These are phyloP conservation scores for Halesus radiatus DNA, from an alignment of 1,140 invertebrate species.

Conservation along the genomic window DNA sequence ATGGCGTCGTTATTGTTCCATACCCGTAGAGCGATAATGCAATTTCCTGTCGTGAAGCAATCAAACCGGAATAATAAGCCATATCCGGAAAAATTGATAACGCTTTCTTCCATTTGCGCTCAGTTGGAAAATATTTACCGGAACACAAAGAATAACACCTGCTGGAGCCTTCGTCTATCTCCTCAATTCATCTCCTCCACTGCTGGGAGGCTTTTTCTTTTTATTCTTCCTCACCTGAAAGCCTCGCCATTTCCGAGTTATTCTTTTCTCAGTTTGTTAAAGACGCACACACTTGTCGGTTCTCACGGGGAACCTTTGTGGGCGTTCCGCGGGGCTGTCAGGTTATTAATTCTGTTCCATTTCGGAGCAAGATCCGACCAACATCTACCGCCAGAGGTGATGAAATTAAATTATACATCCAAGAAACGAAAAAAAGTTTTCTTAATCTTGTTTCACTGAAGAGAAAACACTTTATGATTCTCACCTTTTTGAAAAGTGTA, in stretches of 20 bases:
- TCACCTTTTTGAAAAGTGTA: conserved; percentile 14
- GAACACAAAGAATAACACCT: conserved; percentile 53
- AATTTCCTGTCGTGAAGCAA: conserved; percentile 49
- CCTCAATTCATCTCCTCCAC: conserved; percentile 49
- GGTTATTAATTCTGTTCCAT: conserved; percentile 48
- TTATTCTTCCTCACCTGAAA: conserved; percentile 43
- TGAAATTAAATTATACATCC: conserved; percentile 34
- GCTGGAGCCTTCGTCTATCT: conserved; percentile 38
- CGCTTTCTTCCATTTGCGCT: conserved; percentile 39
- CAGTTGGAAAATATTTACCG: conserved; percentile 51
- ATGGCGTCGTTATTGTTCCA: conserved; percentile 13
- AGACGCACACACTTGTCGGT: conserved; percentile 44
- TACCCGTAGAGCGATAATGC: conserved; percentile 25
- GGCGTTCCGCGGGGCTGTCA: conserved; percentile 22
- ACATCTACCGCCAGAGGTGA: conserved; percentile 20
- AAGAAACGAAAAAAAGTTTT: conserved; percentile 1
- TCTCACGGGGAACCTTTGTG: conserved; percentile 52
- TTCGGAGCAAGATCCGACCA: background rate
- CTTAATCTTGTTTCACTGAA: background rate
- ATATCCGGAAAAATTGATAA: conserved; percentile 56
- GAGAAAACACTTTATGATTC: background rate
- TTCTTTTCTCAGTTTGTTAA: conserved; percentile 52
- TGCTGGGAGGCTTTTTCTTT: conserved; percentile 41
- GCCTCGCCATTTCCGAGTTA: conserved; percentile 43
- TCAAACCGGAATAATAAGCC: conserved; percentile 54